phyloP scores from a whole-genome alignment of 2,113 vertebrate species.

The Megaptera novaeangliae region DNA sequence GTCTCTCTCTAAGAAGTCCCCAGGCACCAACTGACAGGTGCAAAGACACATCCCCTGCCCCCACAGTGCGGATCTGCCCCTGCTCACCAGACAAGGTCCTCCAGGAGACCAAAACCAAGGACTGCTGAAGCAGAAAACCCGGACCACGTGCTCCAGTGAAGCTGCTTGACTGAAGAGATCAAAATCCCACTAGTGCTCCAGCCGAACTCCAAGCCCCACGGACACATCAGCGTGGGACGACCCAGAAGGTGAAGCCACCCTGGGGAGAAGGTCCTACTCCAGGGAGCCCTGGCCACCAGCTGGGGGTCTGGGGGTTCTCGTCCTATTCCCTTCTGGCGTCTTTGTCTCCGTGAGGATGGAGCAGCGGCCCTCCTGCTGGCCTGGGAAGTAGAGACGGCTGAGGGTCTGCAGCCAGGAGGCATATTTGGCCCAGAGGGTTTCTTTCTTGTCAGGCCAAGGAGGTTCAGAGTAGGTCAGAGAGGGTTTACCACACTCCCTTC shows the following conservation, averaged over 20 bases:
- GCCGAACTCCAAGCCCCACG: background rate
- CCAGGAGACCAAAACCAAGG: background rate
- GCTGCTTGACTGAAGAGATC: background rate
- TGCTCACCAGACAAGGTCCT: background rate
- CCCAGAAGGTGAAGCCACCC: too few relatives aligned
- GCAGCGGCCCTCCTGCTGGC: background rate
- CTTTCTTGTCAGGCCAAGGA: background rate
- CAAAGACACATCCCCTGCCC: background rate
- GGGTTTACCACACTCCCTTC: background rate
- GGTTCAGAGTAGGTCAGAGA: too few relatives aligned
- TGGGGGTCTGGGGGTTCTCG: rapidly evolving
- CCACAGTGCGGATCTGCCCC: too few relatives aligned
- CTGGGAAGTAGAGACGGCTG: background rate
- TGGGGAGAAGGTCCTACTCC: background rate
- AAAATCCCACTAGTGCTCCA: background rate
- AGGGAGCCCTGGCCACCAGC: background rate
- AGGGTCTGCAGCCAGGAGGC: background rate
- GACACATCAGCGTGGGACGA: rapidly evolving
- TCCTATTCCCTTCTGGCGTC: background rate
- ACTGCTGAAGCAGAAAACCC: background rate
- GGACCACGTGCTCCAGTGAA: background rate
- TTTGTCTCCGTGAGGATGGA: background rate
- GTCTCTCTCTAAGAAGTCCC: background rate
- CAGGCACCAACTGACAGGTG: rapidly evolving
- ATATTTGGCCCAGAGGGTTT: rapidly evolving